Base-by-base conservation (phyloP, 2,113 vertebrate species). In the Aspidoscelis tigris region DNA sequence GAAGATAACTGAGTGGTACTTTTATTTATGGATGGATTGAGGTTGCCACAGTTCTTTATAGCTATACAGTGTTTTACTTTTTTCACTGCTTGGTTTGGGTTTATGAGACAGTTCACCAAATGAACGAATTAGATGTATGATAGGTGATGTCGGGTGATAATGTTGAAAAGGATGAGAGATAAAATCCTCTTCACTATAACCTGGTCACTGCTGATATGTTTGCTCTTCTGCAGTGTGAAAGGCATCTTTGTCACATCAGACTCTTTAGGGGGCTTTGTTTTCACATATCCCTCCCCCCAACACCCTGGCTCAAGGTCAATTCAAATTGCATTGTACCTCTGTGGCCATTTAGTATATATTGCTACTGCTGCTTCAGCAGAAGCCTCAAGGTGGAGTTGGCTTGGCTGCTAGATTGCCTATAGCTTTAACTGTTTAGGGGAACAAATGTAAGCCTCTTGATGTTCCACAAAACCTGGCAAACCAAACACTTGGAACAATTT, bases 291-390 rank as follows among this genome's bases (percentile, higher is more conserved):
- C 76, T 33, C 84, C 12, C 91, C 86, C 93, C 14, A 94, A 9
- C 12, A 4, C 12, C 58, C 18, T 61, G 58, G 58, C 18, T 95
- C 97, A 98, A 98, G 97, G 97, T 98, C 96, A 90, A 95, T 90
- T 91, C 92, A 92, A 93, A 94, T 96, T 93, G 92, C 88, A 86
- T 96, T 97, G 96, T 95, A 96, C 96, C 96, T 96, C 94, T 93
- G 95, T 96, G 96, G 96, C 94, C 94, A 39, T 95, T 96, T 96
- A 96, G 95, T 93, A 93, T 92, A 91, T 94, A 94, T 92, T 94
- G 92, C 91, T 89, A 87, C 91, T 90, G 86, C 91, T 93, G 91
- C 92, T 94, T 91, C 71, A 89, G 78, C 83, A 93, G 89, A 85
- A 72, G 83, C 89, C 75, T 4, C 12, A 16, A 61, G 58, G 58